Base-by-base conservation (phyloP, 2,888 invertebrate species). In the Ceraclea dissimilis region DNA sequence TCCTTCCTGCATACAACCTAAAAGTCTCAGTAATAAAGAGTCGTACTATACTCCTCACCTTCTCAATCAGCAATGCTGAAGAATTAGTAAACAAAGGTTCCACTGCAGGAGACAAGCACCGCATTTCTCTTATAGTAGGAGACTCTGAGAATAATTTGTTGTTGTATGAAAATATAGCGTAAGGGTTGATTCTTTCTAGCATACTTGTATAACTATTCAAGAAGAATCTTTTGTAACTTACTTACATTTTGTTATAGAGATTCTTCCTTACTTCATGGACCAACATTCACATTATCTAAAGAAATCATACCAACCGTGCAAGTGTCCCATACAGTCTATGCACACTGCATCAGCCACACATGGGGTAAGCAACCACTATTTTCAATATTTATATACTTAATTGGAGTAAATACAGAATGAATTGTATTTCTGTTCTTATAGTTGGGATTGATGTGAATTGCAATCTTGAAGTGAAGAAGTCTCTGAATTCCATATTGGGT, bases 1-100 rank as follows among this genome's bases (percentile, higher is more conserved):
- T 79, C 18, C 71, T 88, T 2, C 89, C 89, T 1, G 78, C 79
- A 64, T 89, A 86, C 68, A 69, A 72, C 20, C 60, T 85, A 16
- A 68, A 67, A 1, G 64, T 76, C 20, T 70, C 67, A 17, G 59
- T 71, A 21, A 70, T 72, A 57, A 67, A 70, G 51, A 67, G 65
- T 22, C 67, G 69, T 46, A 52, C 52, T 1, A 67, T 76, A 1
- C 64, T 66, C 2, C 62, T 80, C 31, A 65, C 72, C 63, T 65
- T 79, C 2, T 57, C 63, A 1, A 65, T 78, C 56, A 62, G 72
- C 19, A 84, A 84, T 67, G 67, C 69, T 2, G 67, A 70, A 6
- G 68, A 73, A 61, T 65, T 82, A 50, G 63, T 70, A 17, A 31
- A 49, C n/a, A 51, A 55, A 19, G 39, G 44, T 8, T 34, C 66